Base-by-base conservation (phyloP, 2,113 vertebrate species). In the Anser brachyrhynchus region DNA sequence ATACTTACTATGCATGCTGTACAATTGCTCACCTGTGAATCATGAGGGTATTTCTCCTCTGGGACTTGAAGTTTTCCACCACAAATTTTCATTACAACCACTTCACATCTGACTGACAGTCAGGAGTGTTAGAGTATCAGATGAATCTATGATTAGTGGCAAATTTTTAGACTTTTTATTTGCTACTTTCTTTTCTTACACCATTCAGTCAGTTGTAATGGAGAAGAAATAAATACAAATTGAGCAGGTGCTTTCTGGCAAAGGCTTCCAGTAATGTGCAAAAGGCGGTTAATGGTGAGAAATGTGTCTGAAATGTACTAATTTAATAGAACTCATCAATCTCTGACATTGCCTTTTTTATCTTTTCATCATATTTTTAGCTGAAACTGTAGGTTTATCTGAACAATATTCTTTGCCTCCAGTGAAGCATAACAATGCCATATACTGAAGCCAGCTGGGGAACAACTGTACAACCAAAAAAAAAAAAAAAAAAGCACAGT, bases 191-290 rank as follows among this genome's bases (percentile, higher is more conserved):
- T n/a, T 62, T 89, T 77, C 39, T 66, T 71, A 57, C 75, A 7
- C 3, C 57, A 11, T 89, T 86, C 91, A 65, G 4, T 5, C 59
- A 70, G 31, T 11, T 91, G 35, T 51, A 55, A 15, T 4, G 69
- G 21, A 23, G 43, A 80, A 72, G 20, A 80, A 65, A 83, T 18
- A 65, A 37, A 35, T 44, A n/a, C 35, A 92, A 73, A 37, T 21
- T 21, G 7, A 51, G 29, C 15, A 55, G 6, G 3, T 0, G 0
- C 2, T 8, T 80, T 86, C 65, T 69, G 1, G 39, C 70, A 43
- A 43, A 21, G 31, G 18, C 23, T 76, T 72, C 35, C 86, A 13
- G 13, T 29, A 51, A 26, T 21, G 28, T 73, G 59, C 59, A 80
- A 43, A 73, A 37, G n/a, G 44, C 28, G 26, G 31, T 35, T 82